Evolutionary conservation across 2,888 invertebrate genomes (phyloP).

Genomic region (Alentia gelatinosa): DNA sequence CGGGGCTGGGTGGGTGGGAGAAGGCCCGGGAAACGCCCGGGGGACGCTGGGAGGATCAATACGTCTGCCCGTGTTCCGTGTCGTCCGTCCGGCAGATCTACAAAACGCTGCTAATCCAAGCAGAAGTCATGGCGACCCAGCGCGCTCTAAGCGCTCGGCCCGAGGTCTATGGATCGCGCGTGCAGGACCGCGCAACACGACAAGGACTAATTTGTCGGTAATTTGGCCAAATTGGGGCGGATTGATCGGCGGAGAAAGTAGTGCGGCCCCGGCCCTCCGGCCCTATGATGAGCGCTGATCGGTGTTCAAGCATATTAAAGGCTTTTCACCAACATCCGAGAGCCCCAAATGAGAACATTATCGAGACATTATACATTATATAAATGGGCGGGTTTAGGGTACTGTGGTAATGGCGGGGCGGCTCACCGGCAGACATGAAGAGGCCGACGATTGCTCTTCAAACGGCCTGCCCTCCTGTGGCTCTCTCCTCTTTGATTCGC

Average conservation of each 20-base stretch:
- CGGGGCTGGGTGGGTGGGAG: neutral
- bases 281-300: slow-evolving; percentile 53
- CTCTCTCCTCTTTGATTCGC: slow-evolving; percentile 19
- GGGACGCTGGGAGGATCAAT: neutral
- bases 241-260: slow-evolving; percentile 47
- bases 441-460: slow-evolving; percentile 37
- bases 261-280: slow-evolving; percentile 11
- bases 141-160: neutral
- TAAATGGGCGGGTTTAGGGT: slow-evolving; percentile 43
- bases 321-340: slow-evolving; percentile 52
- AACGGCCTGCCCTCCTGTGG: neutral
- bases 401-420: neutral
- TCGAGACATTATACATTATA: slow-evolving; percentile 46
- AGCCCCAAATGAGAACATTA: slow-evolving; percentile 51
- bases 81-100: slow-evolving; percentile 12
- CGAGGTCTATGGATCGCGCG: slow-evolving; percentile 38
- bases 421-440: slow-evolving; percentile 6
- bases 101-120: slow-evolving; percentile 46
- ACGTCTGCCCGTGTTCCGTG: slow-evolving; percentile 4
- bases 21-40: neutral
- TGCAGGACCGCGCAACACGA: slow-evolving; percentile 49
- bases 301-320: slow-evolving; percentile 50
- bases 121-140: slow-evolving; percentile 31
- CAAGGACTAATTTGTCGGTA: slow-evolving; percentile 52
- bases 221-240: slow-evolving; percentile 51